Base-by-base conservation (phyloP, 1,140 invertebrate genomes). In the Riptortus pedestris region DNA sequence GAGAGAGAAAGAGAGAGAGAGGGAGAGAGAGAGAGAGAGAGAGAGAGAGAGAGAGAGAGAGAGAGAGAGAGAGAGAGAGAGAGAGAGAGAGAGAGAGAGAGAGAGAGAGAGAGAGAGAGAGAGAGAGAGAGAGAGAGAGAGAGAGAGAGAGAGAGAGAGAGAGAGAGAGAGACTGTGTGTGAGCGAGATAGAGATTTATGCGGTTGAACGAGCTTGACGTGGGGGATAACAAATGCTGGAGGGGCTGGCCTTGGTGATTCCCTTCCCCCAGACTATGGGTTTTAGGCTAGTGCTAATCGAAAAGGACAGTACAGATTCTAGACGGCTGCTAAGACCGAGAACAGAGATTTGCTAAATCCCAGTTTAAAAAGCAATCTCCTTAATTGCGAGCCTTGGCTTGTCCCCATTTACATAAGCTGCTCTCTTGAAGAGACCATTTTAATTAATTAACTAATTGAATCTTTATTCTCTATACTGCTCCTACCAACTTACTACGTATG, bases 91-190 rank as follows among this genome's bases (percentile, higher is more conserved):
- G 18, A 22, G 22, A 28, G 27, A 29, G 28, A 33, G 28, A 22
- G 22, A 27, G 28, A 43, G 31, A 64, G 48, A 31, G 48, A 55
- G 57, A 66, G 18, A 47, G 27, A 67, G 28, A 28, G 52, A 55
- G 33, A 45, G 51, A 60, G 55, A 64, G 27, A 20, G 31, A 38
- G 47, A 57, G 31, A 33, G 29, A 58, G 47, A 57, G 51, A n/a
- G 47, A 64, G 31, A 58, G 47, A 18, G 59, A 58, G 51, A 67
- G n/a, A 51, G 52, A 66, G 58, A 67, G 62, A 65, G 31, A 64
- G 43, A 38, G 45, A 66, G 57, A 51, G 38, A 65, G n/a, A 59
- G 29, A 61, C 31, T 28, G 3, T 9, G 26, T 7, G 29, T 5
- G 33, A 38, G n/a, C n/a, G n/a, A n/a, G n/a, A n/a, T n/a, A n/a